phyloP scores from a whole-genome alignment of 1,140 invertebrate species.

The Cyphomyrmex costatus region DNA sequence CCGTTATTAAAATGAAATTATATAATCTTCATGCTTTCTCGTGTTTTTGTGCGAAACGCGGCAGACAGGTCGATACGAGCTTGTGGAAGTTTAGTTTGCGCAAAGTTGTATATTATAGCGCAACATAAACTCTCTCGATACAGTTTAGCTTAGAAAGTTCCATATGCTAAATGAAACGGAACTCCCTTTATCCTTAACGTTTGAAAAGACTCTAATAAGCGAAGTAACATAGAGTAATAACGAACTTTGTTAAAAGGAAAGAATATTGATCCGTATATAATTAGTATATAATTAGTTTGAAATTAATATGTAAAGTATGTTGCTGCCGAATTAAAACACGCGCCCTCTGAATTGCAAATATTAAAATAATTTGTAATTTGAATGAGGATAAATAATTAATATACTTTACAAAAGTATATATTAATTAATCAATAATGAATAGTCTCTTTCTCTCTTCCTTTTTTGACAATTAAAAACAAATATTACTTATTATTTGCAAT shows the following conservation, averaged over 20 bases:
- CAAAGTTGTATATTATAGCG: constrained; percentile 15
- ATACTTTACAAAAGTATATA: neutral
- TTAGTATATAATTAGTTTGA: neutral
- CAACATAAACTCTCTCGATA: constrained; percentile 42
- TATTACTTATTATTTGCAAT: neutral
- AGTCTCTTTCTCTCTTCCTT: neutral
- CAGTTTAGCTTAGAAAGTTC: constrained; percentile 25
- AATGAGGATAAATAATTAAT: neutral
- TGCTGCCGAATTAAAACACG: neutral
- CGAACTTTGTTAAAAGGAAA: neutral
- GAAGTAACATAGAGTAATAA: neutral
- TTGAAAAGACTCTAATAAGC: constrained; percentile 36
- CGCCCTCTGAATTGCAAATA: neutral
- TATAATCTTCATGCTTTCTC: neutral
- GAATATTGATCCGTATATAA: constrained; percentile 8
- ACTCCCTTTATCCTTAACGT: constrained; percentile 10
- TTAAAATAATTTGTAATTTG: neutral
- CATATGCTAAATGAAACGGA: constrained; percentile 23
- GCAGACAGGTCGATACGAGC: constrained; percentile 33
- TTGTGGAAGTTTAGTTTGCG: neutral
- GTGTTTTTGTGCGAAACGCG: constrained; percentile 6
- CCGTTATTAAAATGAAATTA: constrained; percentile 41
- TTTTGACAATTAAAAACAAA: neutral
- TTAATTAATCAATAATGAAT: constrained; percentile 16
- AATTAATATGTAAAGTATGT: constrained; percentile 22